Evolutionary conservation across 2,797 vertebrate genomes (phyloP), one percentile per base, ranked within the genome.

Genomic region (Lithobates sylvaticus): DNA sequence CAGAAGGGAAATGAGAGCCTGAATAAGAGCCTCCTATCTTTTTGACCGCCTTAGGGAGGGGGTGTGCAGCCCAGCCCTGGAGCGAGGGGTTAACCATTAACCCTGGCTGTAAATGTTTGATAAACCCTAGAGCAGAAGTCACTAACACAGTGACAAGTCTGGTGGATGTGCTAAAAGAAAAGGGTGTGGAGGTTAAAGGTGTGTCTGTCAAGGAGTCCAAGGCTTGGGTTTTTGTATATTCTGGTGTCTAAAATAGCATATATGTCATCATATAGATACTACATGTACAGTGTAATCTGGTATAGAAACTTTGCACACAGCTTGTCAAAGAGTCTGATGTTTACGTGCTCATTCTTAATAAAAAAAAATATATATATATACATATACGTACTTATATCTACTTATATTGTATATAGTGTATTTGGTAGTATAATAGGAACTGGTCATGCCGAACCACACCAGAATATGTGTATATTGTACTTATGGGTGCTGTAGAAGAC

Each of bases 61-160:
- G 75, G 85, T 74, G 81, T 79, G 86, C 69, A 54, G 81, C 86
- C 86, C 81, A 87, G 47, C 86, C 86, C 86, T 84, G 76, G 12
- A 84, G 70, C 64, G 13, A 80, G 70, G 86, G 86, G 86, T 87
- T 87, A 87, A 87, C 76, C 81, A 87, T 87, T 87, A 87, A 87
- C 86, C 86, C 81, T 58, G 47, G 81, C 86, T 87, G 86, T 87
- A 87, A 87, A 87, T 87, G 81, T 87, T 87, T 87, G 86, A 87
- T 87, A 87, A 87, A 87, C 81, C 47, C 47, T 26, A 70, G 86
- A 84, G 86, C 86, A 87, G 81, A 87, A 87, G 86, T 87, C 86
- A 84, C 86, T 84, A 74, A 87, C 81, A 80, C 44, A 32, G 73
- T 87, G 81, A 84, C 81, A 87, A 84, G 86, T 73, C 86, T 78